phyloP scores from a whole-genome alignment of 2,888 invertebrate genomes.

The Nomada fucata region DNA sequence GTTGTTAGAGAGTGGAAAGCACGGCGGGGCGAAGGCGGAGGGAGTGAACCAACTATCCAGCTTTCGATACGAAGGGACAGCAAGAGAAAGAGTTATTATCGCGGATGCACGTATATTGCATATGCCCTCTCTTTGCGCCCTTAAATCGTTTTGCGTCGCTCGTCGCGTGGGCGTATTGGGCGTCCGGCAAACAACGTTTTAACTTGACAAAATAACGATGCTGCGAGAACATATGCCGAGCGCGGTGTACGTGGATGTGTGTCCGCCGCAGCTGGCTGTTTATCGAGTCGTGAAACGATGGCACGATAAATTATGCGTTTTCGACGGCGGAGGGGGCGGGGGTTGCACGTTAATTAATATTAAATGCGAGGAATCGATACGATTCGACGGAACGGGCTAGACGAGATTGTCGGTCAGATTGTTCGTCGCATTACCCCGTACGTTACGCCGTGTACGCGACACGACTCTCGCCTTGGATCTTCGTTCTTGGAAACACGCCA shows the following conservation, averaged over 20 bases:
- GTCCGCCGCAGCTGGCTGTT: conserved; percentile 48
- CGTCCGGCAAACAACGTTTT: conserved; percentile 48
- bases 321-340: conserved; percentile 2
- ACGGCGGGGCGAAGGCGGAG: conserved; percentile 36
- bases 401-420: conserved; percentile 7
- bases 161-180: conserved; percentile 44
- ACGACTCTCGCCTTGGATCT: not conserved
- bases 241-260: not conserved
- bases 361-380: conserved; percentile 38
- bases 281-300: conserved; percentile 47
- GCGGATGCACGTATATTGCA: conserved; percentile 33
- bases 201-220: conserved; percentile 49
- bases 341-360: conserved; percentile 45
- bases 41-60: conserved; percentile 41
- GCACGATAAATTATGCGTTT: conserved; percentile 56
- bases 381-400: conserved; percentile 30
- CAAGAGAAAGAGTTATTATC: conserved; percentile 37
- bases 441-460: not conserved
- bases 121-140: conserved; percentile 27
- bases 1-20: conserved; percentile 71
- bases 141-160: conserved; percentile 39
- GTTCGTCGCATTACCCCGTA: conserved; percentile 1
- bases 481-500: not conserved
- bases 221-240: conserved; percentile 45
- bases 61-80: conserved; percentile 16